Conservation (phyloP, 2,797 vertebrate genomes). For the Chloroceryle inda region DNA sequence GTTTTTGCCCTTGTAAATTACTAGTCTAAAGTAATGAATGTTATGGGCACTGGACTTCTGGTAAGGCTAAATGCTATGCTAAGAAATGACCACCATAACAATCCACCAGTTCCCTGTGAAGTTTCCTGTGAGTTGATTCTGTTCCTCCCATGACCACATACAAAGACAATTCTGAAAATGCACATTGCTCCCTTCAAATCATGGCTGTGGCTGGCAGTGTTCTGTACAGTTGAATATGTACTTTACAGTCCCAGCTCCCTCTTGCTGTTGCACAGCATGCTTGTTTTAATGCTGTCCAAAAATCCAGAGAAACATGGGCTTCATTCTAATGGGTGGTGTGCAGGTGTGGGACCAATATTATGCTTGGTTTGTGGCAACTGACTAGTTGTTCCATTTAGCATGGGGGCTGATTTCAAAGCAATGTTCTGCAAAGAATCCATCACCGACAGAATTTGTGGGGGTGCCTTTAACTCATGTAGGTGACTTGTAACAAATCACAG, state of each 20-base stretch:
- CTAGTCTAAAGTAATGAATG: not conserved
- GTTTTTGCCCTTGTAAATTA: not conserved
- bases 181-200: not conserved
- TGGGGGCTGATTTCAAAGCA: not conserved
- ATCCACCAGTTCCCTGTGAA: not conserved
- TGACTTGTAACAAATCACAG: not conserved
- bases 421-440: not conserved
- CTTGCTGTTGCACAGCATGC: not conserved
- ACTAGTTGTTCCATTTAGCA: not conserved
- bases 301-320: not conserved
- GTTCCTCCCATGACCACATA: not conserved
- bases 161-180: not conserved
- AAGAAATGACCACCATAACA: not conserved
- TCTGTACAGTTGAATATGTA: not conserved
- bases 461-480: not conserved
- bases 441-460: not conserved
- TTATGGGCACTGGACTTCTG: not conserved
- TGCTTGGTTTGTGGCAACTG: not conserved
- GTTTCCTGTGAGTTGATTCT: not conserved
- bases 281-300: not conserved
- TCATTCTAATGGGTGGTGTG: not conserved
- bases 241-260: not conserved
- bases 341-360: not conserved
- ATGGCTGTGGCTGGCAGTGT: not conserved
- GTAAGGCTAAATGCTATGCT: not conserved